phyloP scores from a whole-genome alignment of 2,113 vertebrate genomes.

The Hyla sarda region DNA sequence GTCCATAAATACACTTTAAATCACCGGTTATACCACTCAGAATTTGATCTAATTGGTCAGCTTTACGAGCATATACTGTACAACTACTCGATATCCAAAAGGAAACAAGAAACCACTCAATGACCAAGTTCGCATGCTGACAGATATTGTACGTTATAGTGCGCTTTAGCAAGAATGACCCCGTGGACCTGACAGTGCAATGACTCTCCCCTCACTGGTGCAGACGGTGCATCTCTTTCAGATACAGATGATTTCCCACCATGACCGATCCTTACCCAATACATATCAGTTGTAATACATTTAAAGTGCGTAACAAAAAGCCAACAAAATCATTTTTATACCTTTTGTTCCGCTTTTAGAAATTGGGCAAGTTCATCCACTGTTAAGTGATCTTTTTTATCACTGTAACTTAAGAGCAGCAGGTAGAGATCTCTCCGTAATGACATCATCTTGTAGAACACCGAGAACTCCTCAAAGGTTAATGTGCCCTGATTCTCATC shows the following conservation, averaged over 20 bases:
- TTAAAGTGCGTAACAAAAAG: neutral
- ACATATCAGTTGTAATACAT: neutral
- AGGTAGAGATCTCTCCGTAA: slow-evolving; percentile 91
- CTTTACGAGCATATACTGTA: too few species aligned
- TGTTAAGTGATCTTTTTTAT: slow-evolving; percentile 94
- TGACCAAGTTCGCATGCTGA: too few species aligned
- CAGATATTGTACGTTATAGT: too few species aligned
- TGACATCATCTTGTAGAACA: slow-evolving; percentile 99
- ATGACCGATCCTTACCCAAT: neutral
- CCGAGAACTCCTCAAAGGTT: slow-evolving; percentile 94
- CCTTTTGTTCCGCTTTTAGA: slow-evolving; percentile 92
- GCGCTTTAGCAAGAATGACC: neutral
- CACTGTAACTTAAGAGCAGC: slow-evolving; percentile 89
- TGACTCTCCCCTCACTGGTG: neutral
- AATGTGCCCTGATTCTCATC: slow-evolving; percentile 95
- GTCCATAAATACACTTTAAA: neutral
- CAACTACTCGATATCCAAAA: neutral
- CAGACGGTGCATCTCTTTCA: neutral
- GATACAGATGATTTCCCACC: neutral
- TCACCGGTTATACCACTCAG: too few species aligned
- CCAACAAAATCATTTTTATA: slow-evolving; percentile 61
- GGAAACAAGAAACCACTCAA: neutral
- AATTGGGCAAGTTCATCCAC: slow-evolving; percentile 88
- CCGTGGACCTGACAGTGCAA: too few species aligned
- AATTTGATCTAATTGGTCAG: too few species aligned